Evolutionary conservation across 2,113 vertebrate species (phyloP).

Genomic region (Cygnus buccinator): DNA sequence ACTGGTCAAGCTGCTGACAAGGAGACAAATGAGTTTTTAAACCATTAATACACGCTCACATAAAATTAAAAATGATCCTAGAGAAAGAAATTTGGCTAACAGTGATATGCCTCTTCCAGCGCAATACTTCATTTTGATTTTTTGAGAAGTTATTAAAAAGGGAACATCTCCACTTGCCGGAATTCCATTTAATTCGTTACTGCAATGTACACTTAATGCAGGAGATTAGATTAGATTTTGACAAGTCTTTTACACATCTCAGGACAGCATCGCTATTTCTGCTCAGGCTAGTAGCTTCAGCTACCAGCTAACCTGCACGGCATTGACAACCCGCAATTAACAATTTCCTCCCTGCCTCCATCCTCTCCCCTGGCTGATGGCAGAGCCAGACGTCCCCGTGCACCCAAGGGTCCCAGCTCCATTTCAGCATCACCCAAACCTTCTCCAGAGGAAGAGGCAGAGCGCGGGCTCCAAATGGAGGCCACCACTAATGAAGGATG

Average conservation of each 20-base stretch:
- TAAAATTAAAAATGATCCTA: slow-evolving; percentile 14
- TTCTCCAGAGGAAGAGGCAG: background rate
- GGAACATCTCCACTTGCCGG: background rate
- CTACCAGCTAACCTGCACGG: background rate
- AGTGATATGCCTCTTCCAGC: background rate
- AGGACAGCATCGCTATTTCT: background rate
- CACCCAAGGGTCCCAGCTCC: background rate
- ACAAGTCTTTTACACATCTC: slow-evolving; percentile 44
- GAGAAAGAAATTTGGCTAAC: slow-evolving; percentile 20
- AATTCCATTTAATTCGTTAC: slow-evolving; percentile 38
- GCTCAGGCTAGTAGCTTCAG: slow-evolving; percentile 19
- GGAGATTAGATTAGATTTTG: slow-evolving; percentile 32
- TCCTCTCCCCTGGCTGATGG: background rate
- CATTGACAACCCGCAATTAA: background rate
- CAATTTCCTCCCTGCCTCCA: background rate
- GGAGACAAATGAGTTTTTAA: slow-evolving; percentile 51
- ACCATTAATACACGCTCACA: background rate
- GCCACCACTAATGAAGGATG: slow-evolving; percentile 28
- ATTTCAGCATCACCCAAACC: background rate
- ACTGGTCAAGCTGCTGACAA: slow-evolving; percentile 45
- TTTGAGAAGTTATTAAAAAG: slow-evolving; percentile 44
- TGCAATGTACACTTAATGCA: slow-evolving; percentile 1
- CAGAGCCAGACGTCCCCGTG: background rate
- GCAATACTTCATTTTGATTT: background rate
- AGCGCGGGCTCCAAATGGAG: background rate